These are phyloP conservation scores for Sesamia nonagrioides DNA, from an alignment of 1,140 invertebrate species.

Conservation along the genomic window DNA sequence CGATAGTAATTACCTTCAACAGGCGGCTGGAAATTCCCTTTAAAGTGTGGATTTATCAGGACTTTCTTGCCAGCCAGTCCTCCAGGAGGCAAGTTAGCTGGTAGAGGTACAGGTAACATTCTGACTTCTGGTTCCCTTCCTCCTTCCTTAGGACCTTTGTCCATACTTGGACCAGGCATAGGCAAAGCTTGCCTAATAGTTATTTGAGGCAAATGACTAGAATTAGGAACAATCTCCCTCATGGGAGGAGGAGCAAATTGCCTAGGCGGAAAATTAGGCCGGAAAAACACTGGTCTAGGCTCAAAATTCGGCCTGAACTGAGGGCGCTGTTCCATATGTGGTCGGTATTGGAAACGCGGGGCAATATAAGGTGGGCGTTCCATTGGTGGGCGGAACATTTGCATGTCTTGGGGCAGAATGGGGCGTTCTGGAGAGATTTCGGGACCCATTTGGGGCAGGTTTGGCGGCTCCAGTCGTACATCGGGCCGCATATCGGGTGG, in stretches of 20 bases:
- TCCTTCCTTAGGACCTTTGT: constrained; percentile 34
- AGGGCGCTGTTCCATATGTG: constrained; percentile 46
- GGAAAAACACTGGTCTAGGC: constrained; percentile 64
- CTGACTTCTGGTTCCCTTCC: constrained; percentile 75
- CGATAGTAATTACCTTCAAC: constrained; percentile 71
- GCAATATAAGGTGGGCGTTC: constrained; percentile 49
- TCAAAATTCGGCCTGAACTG: constrained; percentile 65
- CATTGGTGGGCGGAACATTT: constrained; percentile 62
- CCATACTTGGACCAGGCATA: constrained; percentile 49
- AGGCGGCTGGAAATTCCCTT: constrained; percentile 81
- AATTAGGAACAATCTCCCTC: constrained; percentile 63
- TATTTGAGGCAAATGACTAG: constrained; percentile 70
- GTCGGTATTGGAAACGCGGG: constrained; percentile 56
- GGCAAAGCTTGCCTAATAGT: constrained; percentile 68
- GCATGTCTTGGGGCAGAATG: constrained; percentile 53
- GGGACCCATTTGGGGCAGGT: constrained; percentile 20
- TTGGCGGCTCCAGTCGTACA: constrained; percentile 36
- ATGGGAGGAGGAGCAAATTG: constrained; percentile 56
- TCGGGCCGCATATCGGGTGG: constrained; percentile 41
- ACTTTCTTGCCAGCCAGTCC: constrained; percentile 80
- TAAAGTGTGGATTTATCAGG: constrained; percentile 83
- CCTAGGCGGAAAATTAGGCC: constrained; percentile 53
- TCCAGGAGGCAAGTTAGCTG: constrained; percentile 69
- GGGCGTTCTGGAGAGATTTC: constrained; percentile 41
- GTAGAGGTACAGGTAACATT: constrained; percentile 78